These are phyloP conservation scores for Heterocephalus glaber DNA, from an alignment of 2,113 vertebrate genomes.

Conservation along the genomic window DNA sequence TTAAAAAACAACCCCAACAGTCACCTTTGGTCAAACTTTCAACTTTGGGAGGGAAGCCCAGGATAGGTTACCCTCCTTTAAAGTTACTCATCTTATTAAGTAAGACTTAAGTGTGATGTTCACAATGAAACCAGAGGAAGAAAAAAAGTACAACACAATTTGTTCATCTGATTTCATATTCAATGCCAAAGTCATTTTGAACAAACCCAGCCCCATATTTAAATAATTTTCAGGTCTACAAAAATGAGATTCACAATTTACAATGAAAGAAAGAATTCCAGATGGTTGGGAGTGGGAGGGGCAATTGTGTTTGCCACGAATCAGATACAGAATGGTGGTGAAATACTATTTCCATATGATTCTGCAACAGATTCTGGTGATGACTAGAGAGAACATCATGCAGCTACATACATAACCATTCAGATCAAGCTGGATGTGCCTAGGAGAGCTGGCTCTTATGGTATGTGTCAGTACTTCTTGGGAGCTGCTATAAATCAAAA, in stretches of 20 bases:
- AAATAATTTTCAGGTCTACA: background rate
- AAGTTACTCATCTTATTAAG: background rate
- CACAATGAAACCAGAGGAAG: background rate
- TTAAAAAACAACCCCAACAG: background rate
- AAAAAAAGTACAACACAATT: background rate
- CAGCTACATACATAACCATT: too few relatives aligned
- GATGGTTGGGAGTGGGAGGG: background rate
- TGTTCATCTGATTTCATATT: background rate
- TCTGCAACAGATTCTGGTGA: background rate
- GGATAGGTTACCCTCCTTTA: background rate
- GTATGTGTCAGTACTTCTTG: background rate
- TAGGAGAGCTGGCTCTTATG: too few relatives aligned
- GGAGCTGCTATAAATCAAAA: background rate
- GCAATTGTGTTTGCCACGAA: background rate
- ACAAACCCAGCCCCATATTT: background rate
- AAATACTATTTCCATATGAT: background rate
- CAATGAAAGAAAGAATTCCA: background rate
- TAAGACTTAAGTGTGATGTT: background rate
- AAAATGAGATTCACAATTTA: background rate
- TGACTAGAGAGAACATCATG: background rate
- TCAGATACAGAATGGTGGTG: background rate
- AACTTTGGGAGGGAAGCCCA: background rate
- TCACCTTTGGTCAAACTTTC: background rate
- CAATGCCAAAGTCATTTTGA: background rate
- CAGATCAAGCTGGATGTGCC: rapidly evolving